A percentile compares a stretch with the other conserved stretches of the same genome.
These are phyloP conservation scores for Platichthys stellatus DNA, from an alignment of 2,113 vertebrate species.

Conservation along the genomic window DNA sequence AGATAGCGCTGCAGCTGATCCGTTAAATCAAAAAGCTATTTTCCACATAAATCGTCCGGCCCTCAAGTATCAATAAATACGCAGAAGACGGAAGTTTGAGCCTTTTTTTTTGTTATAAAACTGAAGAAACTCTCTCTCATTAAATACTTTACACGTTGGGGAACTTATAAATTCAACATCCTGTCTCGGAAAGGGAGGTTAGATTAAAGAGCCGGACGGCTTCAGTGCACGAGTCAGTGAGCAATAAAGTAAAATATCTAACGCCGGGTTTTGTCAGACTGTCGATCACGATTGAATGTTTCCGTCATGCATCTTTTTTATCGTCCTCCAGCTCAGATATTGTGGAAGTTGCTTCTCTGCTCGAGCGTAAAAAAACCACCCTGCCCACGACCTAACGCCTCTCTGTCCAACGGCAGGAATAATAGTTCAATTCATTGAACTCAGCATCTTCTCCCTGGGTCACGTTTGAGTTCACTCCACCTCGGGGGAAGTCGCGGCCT, in stretches of 20 bases:
- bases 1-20: too few species aligned
- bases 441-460: background rate
- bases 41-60: background rate
- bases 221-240: slow-evolving; percentile 34
- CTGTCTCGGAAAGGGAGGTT: slow-evolving; percentile 23
- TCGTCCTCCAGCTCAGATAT: background rate
- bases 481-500: slow-evolving; percentile 4
- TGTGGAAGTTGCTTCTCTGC: too few species aligned
- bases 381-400: background rate
- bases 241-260: slow-evolving; percentile 34
- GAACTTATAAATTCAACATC: slow-evolving; percentile 29
- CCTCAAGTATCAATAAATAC: slow-evolving; percentile 7
- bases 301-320: slow-evolving; percentile 47
- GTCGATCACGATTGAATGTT: slow-evolving; percentile 41
- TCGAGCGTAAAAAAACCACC: background rate
- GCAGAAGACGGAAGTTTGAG: background rate
- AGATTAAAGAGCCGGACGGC: slow-evolving; percentile 34
- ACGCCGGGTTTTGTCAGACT: slow-evolving; percentile 22
- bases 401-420: background rate
- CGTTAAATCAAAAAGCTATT: background rate
- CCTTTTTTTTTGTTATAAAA: background rate
- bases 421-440: background rate
- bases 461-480: slow-evolving; percentile 12
- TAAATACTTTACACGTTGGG: background rate
- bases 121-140: slow-evolving; percentile 5